phyloP scores from a whole-genome alignment of 2,113 vertebrate species.

The Thermophis baileyi region DNA sequence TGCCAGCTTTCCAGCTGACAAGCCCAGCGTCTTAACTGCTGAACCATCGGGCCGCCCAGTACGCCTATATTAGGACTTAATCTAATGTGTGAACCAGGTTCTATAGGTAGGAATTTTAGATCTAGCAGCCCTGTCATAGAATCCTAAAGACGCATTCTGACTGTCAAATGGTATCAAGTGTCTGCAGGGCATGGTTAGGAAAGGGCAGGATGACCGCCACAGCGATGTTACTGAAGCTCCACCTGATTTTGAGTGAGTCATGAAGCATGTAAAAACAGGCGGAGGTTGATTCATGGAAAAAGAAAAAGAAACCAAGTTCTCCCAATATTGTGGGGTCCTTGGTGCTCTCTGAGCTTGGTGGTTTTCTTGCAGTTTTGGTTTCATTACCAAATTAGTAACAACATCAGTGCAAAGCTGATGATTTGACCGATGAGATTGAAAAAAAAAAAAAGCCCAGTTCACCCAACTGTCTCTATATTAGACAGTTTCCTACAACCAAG shows the following conservation, averaged over 20 bases:
- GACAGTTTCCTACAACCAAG: not conserved
- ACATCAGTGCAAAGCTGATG: not conserved
- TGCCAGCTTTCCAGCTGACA: not conserved
- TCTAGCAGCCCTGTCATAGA: not conserved
- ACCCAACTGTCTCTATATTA: not conserved
- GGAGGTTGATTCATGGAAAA: not conserved
- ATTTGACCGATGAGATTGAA: not conserved
- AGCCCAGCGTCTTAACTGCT: not conserved
- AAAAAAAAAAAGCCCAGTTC: not conserved
- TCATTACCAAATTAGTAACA: not conserved
- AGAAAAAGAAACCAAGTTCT: not conserved
- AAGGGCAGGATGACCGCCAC: not conserved
- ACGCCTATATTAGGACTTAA: not conserved
- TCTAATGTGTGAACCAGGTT: not conserved
- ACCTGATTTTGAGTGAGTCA: not conserved
- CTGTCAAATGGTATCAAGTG: not conserved
- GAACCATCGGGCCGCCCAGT: not conserved
- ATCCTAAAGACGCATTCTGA: not conserved
- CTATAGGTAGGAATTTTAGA: not conserved
- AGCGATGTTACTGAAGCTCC: not conserved
- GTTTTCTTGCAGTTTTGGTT: not conserved
- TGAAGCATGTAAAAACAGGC: not conserved
- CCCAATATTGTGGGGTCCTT: not conserved
- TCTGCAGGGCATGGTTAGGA: not conserved
- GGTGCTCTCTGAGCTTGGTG: not conserved